Percentiles rank a stretch among this genome's conserved stretches.
Conservation (phyloP, 2,888 invertebrate genomes). For the Thymelicus acteon region DNA sequence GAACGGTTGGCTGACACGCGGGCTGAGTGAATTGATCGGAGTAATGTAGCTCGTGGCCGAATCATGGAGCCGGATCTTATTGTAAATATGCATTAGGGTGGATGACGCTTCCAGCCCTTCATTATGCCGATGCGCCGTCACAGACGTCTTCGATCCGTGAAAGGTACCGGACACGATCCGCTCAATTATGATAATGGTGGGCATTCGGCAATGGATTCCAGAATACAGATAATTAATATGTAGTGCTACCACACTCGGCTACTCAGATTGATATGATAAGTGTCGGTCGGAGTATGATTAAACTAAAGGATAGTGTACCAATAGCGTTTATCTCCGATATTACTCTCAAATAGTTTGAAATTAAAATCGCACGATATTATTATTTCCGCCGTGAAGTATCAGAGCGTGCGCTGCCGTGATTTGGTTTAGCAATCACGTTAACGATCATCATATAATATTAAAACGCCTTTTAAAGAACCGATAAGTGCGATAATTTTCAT, state of each 20-base stretch:
- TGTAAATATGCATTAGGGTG: slow-evolving; percentile 42
- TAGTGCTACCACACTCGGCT: slow-evolving; percentile 11
- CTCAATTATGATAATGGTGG: slow-evolving; percentile 81
- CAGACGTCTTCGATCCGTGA: slow-evolving; percentile 72
- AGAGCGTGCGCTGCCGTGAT: neutral
- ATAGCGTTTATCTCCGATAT: slow-evolving; percentile 5
- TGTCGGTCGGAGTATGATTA: slow-evolving; percentile 5
- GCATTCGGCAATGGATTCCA: slow-evolving; percentile 58
- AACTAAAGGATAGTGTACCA: neutral
- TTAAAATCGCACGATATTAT: neutral
- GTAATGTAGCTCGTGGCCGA: slow-evolving; percentile 32
- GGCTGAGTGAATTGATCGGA: slow-evolving; percentile 36
- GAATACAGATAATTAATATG: slow-evolving; percentile 26
- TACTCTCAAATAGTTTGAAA: neutral
- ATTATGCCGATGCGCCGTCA: slow-evolving; percentile 74
- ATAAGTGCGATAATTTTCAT: no score
- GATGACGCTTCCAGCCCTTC: slow-evolving; percentile 62
- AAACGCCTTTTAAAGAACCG: no score
- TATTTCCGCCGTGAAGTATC: slow-evolving; percentile 12
- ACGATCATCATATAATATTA: neutral
- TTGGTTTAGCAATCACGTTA: neutral
- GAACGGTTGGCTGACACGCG: slow-evolving; percentile 43
- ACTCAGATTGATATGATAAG: slow-evolving; percentile 25
- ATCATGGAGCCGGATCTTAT: slow-evolving; percentile 27
- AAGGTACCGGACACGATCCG: slow-evolving; percentile 75